Evolutionary conservation across 2,888 invertebrate species (phyloP).

Genomic region (Tachina grossa): DNA sequence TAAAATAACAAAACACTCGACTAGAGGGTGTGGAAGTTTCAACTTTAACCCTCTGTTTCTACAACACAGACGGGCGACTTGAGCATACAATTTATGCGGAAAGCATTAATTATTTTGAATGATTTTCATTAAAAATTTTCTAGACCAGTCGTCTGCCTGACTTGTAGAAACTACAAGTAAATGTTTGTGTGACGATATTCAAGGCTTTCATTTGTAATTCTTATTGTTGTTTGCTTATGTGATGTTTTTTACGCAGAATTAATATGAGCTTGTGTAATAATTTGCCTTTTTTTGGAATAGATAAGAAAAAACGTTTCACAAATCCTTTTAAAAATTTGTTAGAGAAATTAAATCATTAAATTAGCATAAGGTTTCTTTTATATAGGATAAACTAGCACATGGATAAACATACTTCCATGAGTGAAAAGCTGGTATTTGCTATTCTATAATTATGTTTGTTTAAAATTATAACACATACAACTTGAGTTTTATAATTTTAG

Average conservation of each 20-base stretch:
- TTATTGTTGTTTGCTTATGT: conserved; percentile 1
- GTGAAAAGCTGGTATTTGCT: background rate
- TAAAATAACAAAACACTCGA: conserved; percentile 33
- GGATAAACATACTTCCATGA: too few relatives aligned
- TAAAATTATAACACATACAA: conserved; percentile 6
- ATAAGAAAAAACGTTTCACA: background rate
- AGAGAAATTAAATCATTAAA: conserved; percentile 59
- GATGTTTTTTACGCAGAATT: background rate
- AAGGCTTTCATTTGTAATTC: too few relatives aligned
- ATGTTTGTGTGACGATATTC: conserved; percentile 6
- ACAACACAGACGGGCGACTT: too few relatives aligned
- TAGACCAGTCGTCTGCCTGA: too few relatives aligned
- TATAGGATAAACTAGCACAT: background rate
- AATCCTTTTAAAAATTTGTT: conserved; percentile 17
- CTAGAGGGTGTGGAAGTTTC: conserved; percentile 30
- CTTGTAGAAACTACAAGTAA: too few relatives aligned
- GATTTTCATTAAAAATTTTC: too few relatives aligned
- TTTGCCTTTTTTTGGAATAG: background rate
- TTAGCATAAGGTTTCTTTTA: conserved; percentile 39
- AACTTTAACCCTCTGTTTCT: too few relatives aligned
- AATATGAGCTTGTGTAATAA: background rate
- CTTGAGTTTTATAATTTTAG: background rate
- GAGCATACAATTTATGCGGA: too few relatives aligned
- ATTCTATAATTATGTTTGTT: conserved; percentile 23
- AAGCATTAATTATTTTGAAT: too few relatives aligned